These are phyloP conservation scores for Tupaia tana DNA, from an alignment of 2,113 vertebrate genomes.

Conservation along the genomic window DNA sequence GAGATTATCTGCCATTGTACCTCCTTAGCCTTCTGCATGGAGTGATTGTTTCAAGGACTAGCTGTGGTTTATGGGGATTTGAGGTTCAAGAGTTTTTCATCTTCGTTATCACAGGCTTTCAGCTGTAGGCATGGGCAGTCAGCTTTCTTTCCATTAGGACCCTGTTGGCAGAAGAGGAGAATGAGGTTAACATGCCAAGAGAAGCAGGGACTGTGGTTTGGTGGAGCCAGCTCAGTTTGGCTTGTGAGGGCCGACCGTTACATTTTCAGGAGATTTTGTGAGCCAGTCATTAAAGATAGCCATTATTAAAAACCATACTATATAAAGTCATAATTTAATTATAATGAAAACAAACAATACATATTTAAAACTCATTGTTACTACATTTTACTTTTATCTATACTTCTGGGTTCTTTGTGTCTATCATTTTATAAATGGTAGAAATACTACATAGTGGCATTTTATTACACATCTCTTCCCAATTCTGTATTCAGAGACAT, in stretches of 20 bases:
- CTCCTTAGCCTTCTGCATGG: not conserved
- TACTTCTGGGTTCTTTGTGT: not conserved
- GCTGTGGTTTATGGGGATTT: not conserved
- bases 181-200: not conserved
- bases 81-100: not conserved
- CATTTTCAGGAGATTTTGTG: not conserved
- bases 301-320: not conserved
- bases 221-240: not conserved
- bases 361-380: not conserved
- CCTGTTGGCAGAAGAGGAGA: not conserved
- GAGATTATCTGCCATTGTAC: not conserved
- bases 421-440: not conserved
- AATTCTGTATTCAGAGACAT: not conserved
- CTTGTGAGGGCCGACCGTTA: not conserved
- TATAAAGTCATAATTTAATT: not conserved
- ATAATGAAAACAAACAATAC: not conserved
- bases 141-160: not conserved
- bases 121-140: not conserved
- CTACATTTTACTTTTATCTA: not conserved
- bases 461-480: not conserved
- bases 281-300: not conserved
- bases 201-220: not conserved
- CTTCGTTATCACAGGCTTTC: not conserved
- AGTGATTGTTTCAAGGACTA: not conserved
- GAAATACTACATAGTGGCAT: not conserved